Evolutionary conservation across 2,113 vertebrate species (phyloP).

Genomic region (Proteles cristata): DNA sequence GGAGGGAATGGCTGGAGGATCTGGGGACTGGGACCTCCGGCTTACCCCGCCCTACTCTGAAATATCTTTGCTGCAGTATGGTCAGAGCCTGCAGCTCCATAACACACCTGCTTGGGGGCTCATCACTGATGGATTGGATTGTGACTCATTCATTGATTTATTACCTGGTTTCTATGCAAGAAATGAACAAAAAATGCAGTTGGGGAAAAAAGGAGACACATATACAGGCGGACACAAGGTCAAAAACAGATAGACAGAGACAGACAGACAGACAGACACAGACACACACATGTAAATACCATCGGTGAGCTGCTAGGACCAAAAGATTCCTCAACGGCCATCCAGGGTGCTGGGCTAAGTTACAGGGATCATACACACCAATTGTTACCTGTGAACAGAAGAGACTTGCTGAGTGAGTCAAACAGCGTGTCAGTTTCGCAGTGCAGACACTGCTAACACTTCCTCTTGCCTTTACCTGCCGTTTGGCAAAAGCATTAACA

Average conservation of each 20-base stretch:
- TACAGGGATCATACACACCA: constrained; percentile 97
- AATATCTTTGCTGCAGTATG: not conserved
- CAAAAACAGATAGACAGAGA: not conserved
- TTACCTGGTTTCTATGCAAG: constrained; percentile 1
- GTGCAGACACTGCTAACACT: not conserved
- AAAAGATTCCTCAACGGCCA: constrained; percentile 98
- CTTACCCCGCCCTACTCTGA: not conserved
- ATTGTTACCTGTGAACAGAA: constrained; percentile 91
- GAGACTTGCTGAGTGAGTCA: not conserved
- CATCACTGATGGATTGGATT: not conserved
- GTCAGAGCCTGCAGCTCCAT: not conserved
- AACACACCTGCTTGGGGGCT: not conserved
- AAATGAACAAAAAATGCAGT: not conserved
- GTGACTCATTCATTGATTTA: not conserved
- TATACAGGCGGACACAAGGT: not conserved
- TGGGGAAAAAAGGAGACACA: constrained; percentile 25
- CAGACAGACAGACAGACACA: not conserved
- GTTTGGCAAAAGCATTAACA: not conserved
- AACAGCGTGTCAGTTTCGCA: not conserved
- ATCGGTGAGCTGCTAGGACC: constrained; percentile 91
- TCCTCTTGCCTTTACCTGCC: not conserved
- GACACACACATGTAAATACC: constrained; percentile 86
- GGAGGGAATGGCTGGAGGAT: not conserved
- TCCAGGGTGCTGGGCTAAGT: constrained; percentile 95
- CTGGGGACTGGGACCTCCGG: not conserved